Evolutionary conservation across 2,888 invertebrate species (phyloP), one percentile per base, ranked within the genome.

Genomic region (Alloscopus bannaensis): DNA sequence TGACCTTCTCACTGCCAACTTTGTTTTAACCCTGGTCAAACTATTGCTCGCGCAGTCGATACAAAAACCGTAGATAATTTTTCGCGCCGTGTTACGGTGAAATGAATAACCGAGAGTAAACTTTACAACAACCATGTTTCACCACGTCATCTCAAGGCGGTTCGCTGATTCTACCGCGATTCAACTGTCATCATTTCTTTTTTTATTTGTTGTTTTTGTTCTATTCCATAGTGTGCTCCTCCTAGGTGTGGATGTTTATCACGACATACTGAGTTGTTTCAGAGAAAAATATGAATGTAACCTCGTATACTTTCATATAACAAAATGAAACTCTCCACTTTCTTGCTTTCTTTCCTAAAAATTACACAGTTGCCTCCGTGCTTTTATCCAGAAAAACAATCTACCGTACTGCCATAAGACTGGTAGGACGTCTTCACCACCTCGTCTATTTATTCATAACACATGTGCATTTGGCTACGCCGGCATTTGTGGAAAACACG

Each of bases 121-220:
- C n/a, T n/a, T n/a, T n/a, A n/a, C n/a, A n/a, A n/a, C n/a, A n/a
- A n/a, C n/a, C n/a, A n/a, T n/a, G n/a, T n/a, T n/a, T n/a, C n/a
- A n/a, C n/a, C n/a, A n/a, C n/a, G n/a, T n/a, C 11, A 60, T 40
- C 64, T 29, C n/a, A 45, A 45, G 45, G 64, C 64, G 18, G 26
- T 64, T 40, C 40, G 36, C 20, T 55, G 3, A n/a, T 64, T 65
- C 22, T 65, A 47, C 45, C 28, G 26, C 31, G 18, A 29, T 65
- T 65, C 65, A 50, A 47, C 50, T 20, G 50, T 65, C 31, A 65
- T 50, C 31, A 29, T 47, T 50, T 22, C 31, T 29, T 47, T 50
- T 29, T 29, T n/a, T n/a, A 36, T 13, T 20, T 36, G 6, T 36
- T 22, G 13, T 22, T 52, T 52, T 20, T 36, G 24, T 55, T n/a